These are phyloP conservation scores for Heterodera filipjevi DNA, from an alignment of 2,888 invertebrate species.

Conservation along the genomic window DNA sequence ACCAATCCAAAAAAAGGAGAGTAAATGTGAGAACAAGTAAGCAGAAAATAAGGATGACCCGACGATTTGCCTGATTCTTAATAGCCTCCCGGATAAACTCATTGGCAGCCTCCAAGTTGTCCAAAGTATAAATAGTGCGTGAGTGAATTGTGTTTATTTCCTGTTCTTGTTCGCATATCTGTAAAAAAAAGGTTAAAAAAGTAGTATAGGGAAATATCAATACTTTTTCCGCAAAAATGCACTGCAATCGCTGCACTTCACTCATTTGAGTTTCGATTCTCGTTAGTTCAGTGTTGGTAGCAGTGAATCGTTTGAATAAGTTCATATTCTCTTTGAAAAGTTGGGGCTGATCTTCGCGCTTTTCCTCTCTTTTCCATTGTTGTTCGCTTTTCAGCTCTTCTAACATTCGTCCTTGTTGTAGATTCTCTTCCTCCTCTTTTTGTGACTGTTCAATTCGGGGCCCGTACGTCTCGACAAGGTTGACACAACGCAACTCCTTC, in stretches of 20 bases:
- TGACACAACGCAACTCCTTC: conserved; percentile 42
- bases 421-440: conserved; percentile 41
- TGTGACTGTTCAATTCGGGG: conserved; percentile 33
- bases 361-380: conserved; percentile 9
- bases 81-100: conserved; percentile 91
- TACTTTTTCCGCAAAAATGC: conserved; percentile 92
- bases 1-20: conserved; percentile 95
- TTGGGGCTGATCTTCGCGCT: conserved; percentile 37
- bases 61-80: conserved; percentile 89
- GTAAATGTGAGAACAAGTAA: conserved; percentile 93
- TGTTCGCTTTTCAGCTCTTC: conserved; percentile 25
- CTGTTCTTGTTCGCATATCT: conserved; percentile 74
- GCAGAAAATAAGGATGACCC: conserved; percentile 93
- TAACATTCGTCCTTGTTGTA: conserved; percentile 15
- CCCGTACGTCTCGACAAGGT: conserved; percentile 45
- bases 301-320: conserved; percentile 38
- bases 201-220: background rate
- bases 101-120: conserved; percentile 93
- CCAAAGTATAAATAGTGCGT: conserved; percentile 86
- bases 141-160: conserved; percentile 88
- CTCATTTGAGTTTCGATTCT: conserved; percentile 77
- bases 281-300: conserved; percentile 49
- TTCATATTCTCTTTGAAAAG: conserved; percentile 44
- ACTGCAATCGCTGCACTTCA: conserved; percentile 91
- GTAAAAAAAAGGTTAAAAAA: conserved; percentile 6